phyloP scores from a whole-genome alignment of 2,797 vertebrate genomes.

The Rhinophrynus dorsalis region DNA sequence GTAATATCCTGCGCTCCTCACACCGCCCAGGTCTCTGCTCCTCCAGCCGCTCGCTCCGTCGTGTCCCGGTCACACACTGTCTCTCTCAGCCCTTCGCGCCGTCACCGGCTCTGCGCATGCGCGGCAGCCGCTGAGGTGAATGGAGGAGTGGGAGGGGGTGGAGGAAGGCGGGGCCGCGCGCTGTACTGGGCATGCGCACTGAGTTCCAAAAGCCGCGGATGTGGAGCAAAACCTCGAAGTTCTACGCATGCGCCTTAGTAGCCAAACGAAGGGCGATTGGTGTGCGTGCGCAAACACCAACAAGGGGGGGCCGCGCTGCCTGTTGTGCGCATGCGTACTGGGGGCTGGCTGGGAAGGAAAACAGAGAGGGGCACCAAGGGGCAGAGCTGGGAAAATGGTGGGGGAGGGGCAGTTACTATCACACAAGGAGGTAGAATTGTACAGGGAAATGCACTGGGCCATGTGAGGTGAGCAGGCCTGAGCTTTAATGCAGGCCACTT shows the following conservation, averaged over 20 bases:
- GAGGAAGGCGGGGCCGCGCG: slow-evolving; percentile 47
- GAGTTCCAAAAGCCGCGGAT: neutral
- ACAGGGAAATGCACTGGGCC: neutral
- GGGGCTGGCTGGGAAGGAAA: too few species aligned
- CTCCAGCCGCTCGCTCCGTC: slow-evolving; percentile 33
- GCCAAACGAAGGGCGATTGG: neutral
- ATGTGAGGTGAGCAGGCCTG: too few species aligned
- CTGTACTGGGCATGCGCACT: slow-evolving; percentile 1
- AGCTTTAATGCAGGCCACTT: neutral
- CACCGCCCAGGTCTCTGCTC: slow-evolving; percentile 30
- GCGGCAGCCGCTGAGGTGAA: slow-evolving; percentile 37
- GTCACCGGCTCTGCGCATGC: slow-evolving; percentile 37
- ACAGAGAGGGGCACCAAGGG: too few species aligned
- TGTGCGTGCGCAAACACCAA: neutral
- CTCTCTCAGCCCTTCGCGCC: slow-evolving; percentile 28
- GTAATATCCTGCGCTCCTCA: neutral
- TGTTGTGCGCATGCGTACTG: neutral
- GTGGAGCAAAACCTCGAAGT: too few species aligned
- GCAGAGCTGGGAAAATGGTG: neutral
- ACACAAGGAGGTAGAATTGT: too few species aligned
- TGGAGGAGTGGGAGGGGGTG: slow-evolving; percentile 40
- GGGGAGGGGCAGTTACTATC: neutral
- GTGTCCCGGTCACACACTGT: slow-evolving; percentile 44
- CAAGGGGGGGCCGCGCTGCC: neutral
- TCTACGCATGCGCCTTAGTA: neutral